Percentiles rank a stretch among this genome's conserved stretches.
Conservation (phyloP, 2,888 invertebrate genomes). For the Lymantria dispar region DNA sequence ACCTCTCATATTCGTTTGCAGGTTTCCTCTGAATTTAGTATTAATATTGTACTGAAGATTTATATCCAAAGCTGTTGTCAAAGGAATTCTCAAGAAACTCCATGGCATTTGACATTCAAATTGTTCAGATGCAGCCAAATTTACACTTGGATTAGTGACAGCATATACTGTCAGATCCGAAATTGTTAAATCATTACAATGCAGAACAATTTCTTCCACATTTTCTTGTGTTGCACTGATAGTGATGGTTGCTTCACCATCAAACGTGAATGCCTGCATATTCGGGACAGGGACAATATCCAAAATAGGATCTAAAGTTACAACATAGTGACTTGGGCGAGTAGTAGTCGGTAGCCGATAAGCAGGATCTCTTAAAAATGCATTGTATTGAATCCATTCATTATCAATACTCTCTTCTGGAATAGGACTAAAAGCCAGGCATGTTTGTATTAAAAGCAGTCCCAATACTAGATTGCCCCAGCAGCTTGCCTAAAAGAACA, state of each 20-base stretch:
- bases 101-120: constrained; percentile 50
- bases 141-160: neutral
- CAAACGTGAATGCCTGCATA: constrained; percentile 56
- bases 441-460: constrained; percentile 51
- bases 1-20: constrained; percentile 88
- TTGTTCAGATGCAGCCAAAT: constrained; percentile 35
- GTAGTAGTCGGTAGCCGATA: constrained; percentile 76
- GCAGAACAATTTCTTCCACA: constrained; percentile 56
- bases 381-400: constrained; percentile 58
- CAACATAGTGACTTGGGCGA: constrained; percentile 75
- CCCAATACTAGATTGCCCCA: constrained; percentile 55
- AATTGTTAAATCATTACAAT: constrained; percentile 63
- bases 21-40: constrained; percentile 85
- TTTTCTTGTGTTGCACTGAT: constrained; percentile 32
- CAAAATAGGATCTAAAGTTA: constrained; percentile 78
- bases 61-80: constrained; percentile 27
- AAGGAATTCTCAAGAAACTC: constrained; percentile 53
- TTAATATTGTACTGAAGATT: constrained; percentile 80
- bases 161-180: constrained; percentile 59
- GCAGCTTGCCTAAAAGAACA: constrained; percentile 45
- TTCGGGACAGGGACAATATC: constrained; percentile 28
- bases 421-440: constrained; percentile 51
- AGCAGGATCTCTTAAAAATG: constrained; percentile 45
- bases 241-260: constrained; percentile 64
- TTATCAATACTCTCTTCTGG: constrained; percentile 36